Base-by-base conservation (phyloP, 2,797 vertebrate genomes). In the Rhodeus uyekii region DNA sequence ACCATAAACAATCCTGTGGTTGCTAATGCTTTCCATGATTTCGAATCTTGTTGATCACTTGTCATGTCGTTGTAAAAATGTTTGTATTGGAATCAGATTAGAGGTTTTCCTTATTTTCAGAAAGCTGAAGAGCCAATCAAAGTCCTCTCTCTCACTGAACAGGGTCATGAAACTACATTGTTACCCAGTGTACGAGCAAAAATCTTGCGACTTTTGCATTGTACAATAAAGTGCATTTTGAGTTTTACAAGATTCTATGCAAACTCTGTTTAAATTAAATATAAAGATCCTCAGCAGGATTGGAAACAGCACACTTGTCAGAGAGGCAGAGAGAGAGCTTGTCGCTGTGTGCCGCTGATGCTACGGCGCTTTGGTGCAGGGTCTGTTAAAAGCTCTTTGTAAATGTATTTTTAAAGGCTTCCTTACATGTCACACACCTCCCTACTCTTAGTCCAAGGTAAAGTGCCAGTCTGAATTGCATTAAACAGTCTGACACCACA, bases 341-440 rank as follows among this genome's bases (percentile, higher is more conserved):
- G 42, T 76, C 53, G 18, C 42, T 32, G 61, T 78, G 75, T 46
- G 39, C 12, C 5, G 39, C 19, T 50, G 8, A 77, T 60, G 68
- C 61, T 71, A 38, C 78, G 64, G 67, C 80, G 58, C 27, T 84
- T 63, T 55, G 53, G 84, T 18, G 10, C 36, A 44, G 81, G 85
- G 85, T 74, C 84, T 78, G 84, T 90, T 86, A 90, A 91, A 90
- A 87, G 85, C 78, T 72, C 69, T 82, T 76, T 82, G 76, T 53
- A n/a, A 50, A 87, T 88, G 72, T 89, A 88, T 89, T 88, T 88
- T 90, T 84, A 86, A 90, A 88, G 81, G 64, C 44, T 76, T n/a
- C 36, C 63, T 76, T 80, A 50, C 86, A 83, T 83, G 76, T 46
- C 71, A 36, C 67, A 81, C 65, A 80, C 48, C 34, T 71, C 68